These are phyloP conservation scores for Esox lucius DNA, from an alignment of 2,797 vertebrate species.

Conservation along the genomic window DNA sequence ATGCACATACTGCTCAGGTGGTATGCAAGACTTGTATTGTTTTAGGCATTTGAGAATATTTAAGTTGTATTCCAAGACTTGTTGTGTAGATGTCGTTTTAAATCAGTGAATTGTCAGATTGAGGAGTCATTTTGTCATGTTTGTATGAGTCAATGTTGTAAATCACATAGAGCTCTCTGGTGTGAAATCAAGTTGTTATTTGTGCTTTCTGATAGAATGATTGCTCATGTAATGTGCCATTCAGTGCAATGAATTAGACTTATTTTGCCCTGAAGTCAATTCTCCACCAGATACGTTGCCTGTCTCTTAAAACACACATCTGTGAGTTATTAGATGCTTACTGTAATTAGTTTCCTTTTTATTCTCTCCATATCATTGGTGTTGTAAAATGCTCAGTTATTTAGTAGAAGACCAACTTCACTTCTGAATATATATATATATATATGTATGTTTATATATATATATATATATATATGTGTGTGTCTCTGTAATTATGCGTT, in stretches of 20 bases:
- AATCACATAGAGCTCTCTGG: conserved; percentile 29
- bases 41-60: background rate
- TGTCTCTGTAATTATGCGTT: conserved; percentile 67
- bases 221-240: conserved; percentile 35
- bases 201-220: conserved; percentile 31
- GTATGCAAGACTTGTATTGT: background rate
- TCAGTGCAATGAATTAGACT: conserved; percentile 21
- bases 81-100: conserved; percentile 30
- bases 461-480: conserved; percentile 34
- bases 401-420: conserved; percentile 54
- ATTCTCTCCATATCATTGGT: conserved; percentile 64
- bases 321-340: conserved; percentile 67
- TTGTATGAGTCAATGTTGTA: conserved; percentile 30
- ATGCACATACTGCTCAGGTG: background rate
- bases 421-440: conserved; percentile 27
- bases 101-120: conserved; percentile 21
- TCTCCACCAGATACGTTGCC: conserved; percentile 32
- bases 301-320: conserved; percentile 50
- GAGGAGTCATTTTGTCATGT: conserved; percentile 26
- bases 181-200: conserved; percentile 9
- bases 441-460: conserved; percentile 23
- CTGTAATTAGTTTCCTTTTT: conserved; percentile 58
- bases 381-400: conserved; percentile 64
- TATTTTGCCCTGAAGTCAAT: conserved; percentile 50
- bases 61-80: background rate